These are phyloP conservation scores for Tiliacea aurago DNA, from an alignment of 2,888 invertebrate genomes.

Conservation along the genomic window DNA sequence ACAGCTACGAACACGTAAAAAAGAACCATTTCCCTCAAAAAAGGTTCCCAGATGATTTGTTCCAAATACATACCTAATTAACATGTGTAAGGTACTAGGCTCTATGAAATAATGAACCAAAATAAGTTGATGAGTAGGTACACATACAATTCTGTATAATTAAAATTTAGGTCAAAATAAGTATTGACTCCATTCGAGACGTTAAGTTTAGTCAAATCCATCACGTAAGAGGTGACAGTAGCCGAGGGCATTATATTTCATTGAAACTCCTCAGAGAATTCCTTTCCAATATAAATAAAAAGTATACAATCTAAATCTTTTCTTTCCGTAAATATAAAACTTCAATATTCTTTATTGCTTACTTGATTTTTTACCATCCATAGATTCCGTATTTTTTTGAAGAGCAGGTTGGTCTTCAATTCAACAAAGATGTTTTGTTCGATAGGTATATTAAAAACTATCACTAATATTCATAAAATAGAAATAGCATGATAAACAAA, in stretches of 20 bases:
- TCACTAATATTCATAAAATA: background rate
- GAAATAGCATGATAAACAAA: background rate
- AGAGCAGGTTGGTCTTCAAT: conserved; percentile 5
- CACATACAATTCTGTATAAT: background rate
- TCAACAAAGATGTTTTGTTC: conserved; percentile 3
- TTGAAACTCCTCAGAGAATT: conserved; percentile 24
- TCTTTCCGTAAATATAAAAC: conserved; percentile 30
- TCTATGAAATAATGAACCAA: background rate
- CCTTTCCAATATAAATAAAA: conserved; percentile 22
- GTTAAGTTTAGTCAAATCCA: conserved; percentile 36
- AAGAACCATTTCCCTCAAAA: background rate
- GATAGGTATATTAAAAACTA: background rate
- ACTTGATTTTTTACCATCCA: conserved; percentile 15
- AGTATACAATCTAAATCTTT: conserved; percentile 33
- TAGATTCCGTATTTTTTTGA: background rate
- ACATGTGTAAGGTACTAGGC: background rate
- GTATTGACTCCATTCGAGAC: conserved; percentile 8
- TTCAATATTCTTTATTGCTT: conserved; percentile 29
- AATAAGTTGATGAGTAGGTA: background rate
- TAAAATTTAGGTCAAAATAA: conserved; percentile 11
- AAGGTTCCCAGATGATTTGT: background rate
- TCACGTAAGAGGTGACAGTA: conserved; percentile 46
- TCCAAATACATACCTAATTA: background rate
- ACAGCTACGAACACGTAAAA: background rate
- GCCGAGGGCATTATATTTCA: conserved; percentile 51